Percentiles rank a stretch among this genome's conserved stretches.
Evolutionary conservation across 2,888 invertebrate species (phyloP).

Genomic region (Leptothorax acervorum): DNA sequence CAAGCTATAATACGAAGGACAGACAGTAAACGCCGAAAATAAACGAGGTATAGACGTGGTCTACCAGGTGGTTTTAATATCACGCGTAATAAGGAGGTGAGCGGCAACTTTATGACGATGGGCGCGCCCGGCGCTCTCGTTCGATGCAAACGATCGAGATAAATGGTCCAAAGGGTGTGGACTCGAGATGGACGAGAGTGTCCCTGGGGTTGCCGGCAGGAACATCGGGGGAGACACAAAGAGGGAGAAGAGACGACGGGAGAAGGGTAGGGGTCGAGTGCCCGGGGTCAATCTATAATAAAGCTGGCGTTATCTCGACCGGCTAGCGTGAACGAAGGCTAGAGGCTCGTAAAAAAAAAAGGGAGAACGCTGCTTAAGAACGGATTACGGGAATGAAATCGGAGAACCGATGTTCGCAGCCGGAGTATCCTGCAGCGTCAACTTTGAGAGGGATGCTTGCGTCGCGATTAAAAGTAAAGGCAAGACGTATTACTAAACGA

Average conservation of each 20-base stretch:
- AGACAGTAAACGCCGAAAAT: background rate
- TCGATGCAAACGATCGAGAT: constrained; percentile 84
- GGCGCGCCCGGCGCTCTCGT: constrained; percentile 59
- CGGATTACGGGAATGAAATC: constrained; percentile 85
- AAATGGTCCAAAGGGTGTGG: constrained; percentile 79
- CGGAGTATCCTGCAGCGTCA: constrained; percentile 34
- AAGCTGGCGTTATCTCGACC: constrained; percentile 82
- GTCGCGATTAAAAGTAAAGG: constrained; percentile 42
- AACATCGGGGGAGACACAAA: constrained; percentile 68
- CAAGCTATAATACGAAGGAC: background rate
- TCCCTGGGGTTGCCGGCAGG: constrained; percentile 66
- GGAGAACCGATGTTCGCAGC: constrained; percentile 66
- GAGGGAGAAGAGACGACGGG: constrained; percentile 63
- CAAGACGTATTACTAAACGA: constrained; percentile 10
- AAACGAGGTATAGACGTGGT: background rate
- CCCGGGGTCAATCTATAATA: constrained; percentile 85
- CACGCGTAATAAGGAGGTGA: constrained; percentile 34
- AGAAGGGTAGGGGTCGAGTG: constrained; percentile 79
- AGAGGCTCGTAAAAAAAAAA: constrained; percentile 83
- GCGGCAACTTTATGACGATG: constrained; percentile 38
- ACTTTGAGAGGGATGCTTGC: constrained; percentile 25
- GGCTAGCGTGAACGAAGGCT: constrained; percentile 80
- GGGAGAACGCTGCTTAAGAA: constrained; percentile 83
- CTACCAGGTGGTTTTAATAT: constrained; percentile 45
- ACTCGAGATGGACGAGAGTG: constrained; percentile 69